Evolutionary conservation across 2,113 vertebrate genomes (phyloP), one percentile per base, ranked within the genome.

Genomic region (Bettongia penicillata): DNA sequence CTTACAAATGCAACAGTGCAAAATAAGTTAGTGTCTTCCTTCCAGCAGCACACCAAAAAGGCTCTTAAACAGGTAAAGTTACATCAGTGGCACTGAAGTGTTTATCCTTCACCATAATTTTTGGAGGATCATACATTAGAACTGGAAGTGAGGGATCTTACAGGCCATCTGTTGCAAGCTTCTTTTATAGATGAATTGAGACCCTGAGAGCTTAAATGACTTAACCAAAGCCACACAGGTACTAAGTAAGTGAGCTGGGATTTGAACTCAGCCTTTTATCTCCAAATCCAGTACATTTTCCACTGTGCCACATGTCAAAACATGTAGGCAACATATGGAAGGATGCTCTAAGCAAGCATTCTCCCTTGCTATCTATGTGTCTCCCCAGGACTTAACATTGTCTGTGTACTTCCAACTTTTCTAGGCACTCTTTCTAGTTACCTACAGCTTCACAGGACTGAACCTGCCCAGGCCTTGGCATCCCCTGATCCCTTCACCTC

Each of bases 1-100:
- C 98, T 99, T 98, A 98, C 97, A 91, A 99, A 98, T 96, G 95
- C 98, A 95, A 96, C 98, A 0, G 98, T 99, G 97, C 99, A 99
- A 96, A 99, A 98, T 98, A 99, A 99, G 97, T 97, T 99, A 95
- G 98, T 98, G 97, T 99, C 99, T 99, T 99, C 99, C 98, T 99
- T 99, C 96, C 99, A 99, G 97, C 99, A 99, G 93, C 99, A 99
- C 98, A 99, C 99, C 98, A 99, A 99, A 98, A 99, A 99, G 98
- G 99, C 99, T 96, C 99, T 99, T 97, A 99, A 99, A 97, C 99
- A 99, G 99, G 99, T 99, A 99, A 98, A 98, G 53, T 94, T 53
- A 24, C 92, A 93, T 95, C 96, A 31, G 55, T 94, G 23, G 8
- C 37, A 9, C 93, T 92, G 50, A 0, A 43, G 91, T 91, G 95